Conservation (phyloP, 2,113 vertebrate genomes). For the Colistium nudipinnis region DNA sequence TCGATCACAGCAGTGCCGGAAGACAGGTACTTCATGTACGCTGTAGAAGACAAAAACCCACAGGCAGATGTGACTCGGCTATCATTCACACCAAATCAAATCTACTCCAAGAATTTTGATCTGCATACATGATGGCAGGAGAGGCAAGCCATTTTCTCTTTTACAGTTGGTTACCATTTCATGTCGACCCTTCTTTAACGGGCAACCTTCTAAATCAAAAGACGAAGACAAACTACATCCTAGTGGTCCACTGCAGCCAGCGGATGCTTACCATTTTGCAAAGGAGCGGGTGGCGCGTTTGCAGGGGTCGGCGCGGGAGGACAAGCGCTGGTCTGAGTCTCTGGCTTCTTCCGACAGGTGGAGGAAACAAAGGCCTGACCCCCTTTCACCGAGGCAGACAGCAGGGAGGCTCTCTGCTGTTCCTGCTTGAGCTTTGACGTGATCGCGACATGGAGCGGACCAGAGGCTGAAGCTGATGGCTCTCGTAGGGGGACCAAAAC, state of each 20-base stretch:
- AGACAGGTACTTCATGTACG: slow-evolving; percentile 70
- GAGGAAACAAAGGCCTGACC: slow-evolving; percentile 68
- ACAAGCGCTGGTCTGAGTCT: slow-evolving; percentile 8
- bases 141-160: background rate
- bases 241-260: background rate
- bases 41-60: slow-evolving; percentile 29
- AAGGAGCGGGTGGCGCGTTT: slow-evolving; percentile 25
- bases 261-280: slow-evolving; percentile 68
- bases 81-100: background rate
- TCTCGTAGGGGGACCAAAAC: slow-evolving; percentile 67
- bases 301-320: background rate
- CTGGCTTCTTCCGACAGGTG: slow-evolving; percentile 27
- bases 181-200: background rate
- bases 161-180: background rate
- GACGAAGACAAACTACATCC: too few species aligned
- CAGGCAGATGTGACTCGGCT: background rate
- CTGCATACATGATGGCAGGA: background rate
- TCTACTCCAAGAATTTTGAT: background rate
- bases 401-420: slow-evolving; percentile 61
- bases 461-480: slow-evolving; percentile 24
- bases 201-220: background rate
- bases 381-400: slow-evolving; percentile 63
- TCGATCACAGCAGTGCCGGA: slow-evolving; percentile 69
- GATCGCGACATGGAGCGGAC: background rate
- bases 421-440: slow-evolving; percentile 53